A percentile compares a stretch with the other conserved stretches of the same genome.
Conservation (phyloP, 1,140 invertebrate species). For the Copidosoma floridanum region DNA sequence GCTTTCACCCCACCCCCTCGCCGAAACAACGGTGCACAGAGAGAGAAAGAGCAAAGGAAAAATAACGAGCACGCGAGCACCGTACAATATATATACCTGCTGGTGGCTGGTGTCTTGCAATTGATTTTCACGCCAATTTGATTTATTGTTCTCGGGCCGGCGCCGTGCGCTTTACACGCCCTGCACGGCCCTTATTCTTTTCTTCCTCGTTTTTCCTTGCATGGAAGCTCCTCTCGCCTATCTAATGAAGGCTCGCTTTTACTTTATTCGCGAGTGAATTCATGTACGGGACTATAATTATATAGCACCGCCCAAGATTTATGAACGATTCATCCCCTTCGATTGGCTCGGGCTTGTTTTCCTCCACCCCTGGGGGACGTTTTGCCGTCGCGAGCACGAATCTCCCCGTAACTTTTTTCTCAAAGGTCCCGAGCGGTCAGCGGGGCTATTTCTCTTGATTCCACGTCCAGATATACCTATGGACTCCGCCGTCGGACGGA, state of each 20-base stretch:
- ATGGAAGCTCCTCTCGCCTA: conserved; percentile 34
- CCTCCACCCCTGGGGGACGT: background rate
- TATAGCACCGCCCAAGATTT: conserved; percentile 33
- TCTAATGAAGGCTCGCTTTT: conserved; percentile 35
- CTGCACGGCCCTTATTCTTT: conserved; percentile 32
- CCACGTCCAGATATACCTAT: no score
- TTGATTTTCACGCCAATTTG: conserved; percentile 53
- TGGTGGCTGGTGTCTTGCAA: conserved; percentile 42
- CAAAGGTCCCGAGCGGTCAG: no score
- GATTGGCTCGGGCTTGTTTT: conserved; percentile 38
- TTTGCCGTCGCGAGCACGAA: no score
- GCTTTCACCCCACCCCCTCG: background rate
- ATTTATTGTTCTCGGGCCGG: no score
- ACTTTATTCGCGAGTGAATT: conserved; percentile 18
- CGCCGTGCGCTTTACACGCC: no score
- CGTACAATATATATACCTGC: no score
- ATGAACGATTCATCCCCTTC: conserved; percentile 44
- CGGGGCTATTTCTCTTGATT: no score
- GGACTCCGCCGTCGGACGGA: no score
- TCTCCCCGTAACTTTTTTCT: no score
- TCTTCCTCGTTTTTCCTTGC: conserved; percentile 40
- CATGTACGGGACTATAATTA: no score
- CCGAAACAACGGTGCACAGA: conserved; percentile 10
- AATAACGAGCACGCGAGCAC: conserved; percentile 25
- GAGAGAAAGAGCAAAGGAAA: conserved; percentile 10